These are phyloP conservation scores for Heliothis subflexa DNA, from an alignment of 1,140 invertebrate genomes.

Conservation along the genomic window DNA sequence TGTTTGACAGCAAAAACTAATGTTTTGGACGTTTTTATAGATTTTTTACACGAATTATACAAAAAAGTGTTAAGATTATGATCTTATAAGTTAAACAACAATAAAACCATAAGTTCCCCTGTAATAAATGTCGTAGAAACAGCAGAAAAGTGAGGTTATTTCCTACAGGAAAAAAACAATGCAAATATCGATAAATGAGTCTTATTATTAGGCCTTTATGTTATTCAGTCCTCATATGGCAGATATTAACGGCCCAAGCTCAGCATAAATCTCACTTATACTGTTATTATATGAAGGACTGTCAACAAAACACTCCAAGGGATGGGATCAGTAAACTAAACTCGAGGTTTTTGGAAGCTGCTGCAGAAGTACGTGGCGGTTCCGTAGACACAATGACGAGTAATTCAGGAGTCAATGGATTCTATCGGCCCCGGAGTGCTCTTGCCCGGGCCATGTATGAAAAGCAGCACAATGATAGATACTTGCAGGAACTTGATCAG, in stretches of 20 bases:
- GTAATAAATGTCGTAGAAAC: slow-evolving; percentile 10
- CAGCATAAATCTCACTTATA: slow-evolving; percentile 56
- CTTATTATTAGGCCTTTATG: slow-evolving; percentile 39
- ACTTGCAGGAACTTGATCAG: slow-evolving; percentile 88
- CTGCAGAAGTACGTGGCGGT: slow-evolving; percentile 48
- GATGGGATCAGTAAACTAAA: slow-evolving; percentile 64
- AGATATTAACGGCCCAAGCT: slow-evolving; percentile 23
- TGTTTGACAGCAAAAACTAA: slow-evolving; percentile 52
- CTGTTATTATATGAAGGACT: slow-evolving; percentile 74
- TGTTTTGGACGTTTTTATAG: slow-evolving; percentile 53
- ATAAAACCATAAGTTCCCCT: neutral
- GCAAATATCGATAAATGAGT: slow-evolving; percentile 34
- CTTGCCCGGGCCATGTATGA: slow-evolving; percentile 90
- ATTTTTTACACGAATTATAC: slow-evolving; percentile 48
- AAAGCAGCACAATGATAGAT: slow-evolving; percentile 89
- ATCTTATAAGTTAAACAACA: slow-evolving; percentile 19
- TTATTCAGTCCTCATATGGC: slow-evolving; percentile 13
- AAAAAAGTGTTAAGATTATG: slow-evolving; percentile 38
- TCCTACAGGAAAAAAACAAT: slow-evolving; percentile 33
- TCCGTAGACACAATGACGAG: slow-evolving; percentile 68
- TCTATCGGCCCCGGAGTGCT: slow-evolving; percentile 87
- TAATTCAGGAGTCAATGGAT: slow-evolving; percentile 69
- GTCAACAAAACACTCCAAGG: slow-evolving; percentile 63
- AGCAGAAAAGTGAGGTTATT: slow-evolving; percentile 42
- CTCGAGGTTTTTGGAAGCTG: slow-evolving; percentile 51